phyloP scores from a whole-genome alignment of 2,113 vertebrate species.

The Pelodiscus sinensis region DNA sequence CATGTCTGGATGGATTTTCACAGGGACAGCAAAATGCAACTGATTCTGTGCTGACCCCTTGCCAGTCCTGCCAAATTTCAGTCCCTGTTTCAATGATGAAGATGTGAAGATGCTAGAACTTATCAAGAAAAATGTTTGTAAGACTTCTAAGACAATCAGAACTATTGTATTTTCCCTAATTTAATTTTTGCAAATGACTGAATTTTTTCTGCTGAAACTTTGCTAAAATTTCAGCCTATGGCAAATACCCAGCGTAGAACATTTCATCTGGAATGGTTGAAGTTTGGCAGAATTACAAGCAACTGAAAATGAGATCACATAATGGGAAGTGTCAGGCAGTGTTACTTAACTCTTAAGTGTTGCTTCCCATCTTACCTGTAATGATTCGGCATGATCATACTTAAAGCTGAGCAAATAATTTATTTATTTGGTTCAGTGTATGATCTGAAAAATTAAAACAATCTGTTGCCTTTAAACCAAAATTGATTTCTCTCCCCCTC shows the following conservation, averaged over 20 bases:
- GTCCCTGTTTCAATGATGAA: neutral
- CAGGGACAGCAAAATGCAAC: neutral
- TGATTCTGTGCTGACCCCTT: neutral
- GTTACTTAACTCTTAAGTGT: neutral
- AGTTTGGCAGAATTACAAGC: neutral
- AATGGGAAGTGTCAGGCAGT: neutral
- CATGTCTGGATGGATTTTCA: neutral
- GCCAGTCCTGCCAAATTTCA: neutral
- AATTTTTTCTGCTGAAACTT: slow-evolving; percentile 31
- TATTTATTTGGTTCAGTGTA: neutral
- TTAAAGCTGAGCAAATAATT: neutral
- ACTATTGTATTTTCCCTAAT: neutral
- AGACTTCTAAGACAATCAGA: slow-evolving; percentile 7
- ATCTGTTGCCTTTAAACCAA: neutral
- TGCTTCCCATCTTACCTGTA: neutral
- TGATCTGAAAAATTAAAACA: too few relatives aligned
- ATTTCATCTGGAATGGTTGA: neutral
- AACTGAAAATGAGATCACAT: neutral
- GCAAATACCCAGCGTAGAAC: neutral
- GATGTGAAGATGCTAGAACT: neutral
- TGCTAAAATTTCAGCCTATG: slow-evolving; percentile 41
- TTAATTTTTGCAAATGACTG: slow-evolving; percentile 43
- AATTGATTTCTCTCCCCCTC: neutral
- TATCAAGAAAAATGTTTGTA: slow-evolving; percentile 27
- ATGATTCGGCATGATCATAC: neutral